These are phyloP conservation scores for Ceyx erithaca DNA, from an alignment of 2,797 vertebrate genomes.

Conservation along the genomic window DNA sequence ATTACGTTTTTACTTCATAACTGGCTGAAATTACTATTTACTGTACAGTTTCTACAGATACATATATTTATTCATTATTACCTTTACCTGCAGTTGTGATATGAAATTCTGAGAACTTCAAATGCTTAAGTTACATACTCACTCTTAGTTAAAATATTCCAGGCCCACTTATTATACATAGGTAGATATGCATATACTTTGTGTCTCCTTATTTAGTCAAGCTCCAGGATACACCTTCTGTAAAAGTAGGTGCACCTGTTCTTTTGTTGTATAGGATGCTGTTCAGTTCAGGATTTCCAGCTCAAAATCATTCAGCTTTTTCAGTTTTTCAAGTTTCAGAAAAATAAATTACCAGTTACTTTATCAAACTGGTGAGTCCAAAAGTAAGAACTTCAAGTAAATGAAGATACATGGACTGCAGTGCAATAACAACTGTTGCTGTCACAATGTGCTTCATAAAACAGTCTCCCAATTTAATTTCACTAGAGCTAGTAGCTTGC, in stretches of 20 bases:
- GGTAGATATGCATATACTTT: not conserved
- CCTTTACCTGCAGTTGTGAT: not conserved
- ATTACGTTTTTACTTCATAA: not conserved
- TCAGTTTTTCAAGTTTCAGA: not conserved
- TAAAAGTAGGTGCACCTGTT: not conserved
- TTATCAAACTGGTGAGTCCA: not conserved
- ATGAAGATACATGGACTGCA: not conserved
- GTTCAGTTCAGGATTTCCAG: not conserved
- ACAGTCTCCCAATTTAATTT: not conserved
- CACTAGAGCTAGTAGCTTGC: not conserved
- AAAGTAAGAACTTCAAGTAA: not conserved
- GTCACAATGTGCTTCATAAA: not conserved
- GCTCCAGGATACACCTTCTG: not conserved
- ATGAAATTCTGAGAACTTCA: fast-evolving
- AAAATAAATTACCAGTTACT: not conserved
- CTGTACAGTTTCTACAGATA: not conserved
- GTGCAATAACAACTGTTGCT: not conserved
- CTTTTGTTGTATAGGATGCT: not conserved
- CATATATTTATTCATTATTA: not conserved
- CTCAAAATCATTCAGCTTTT: not conserved
- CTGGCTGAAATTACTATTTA: not conserved
- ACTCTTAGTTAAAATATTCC: not conserved
- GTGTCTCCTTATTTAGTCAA: not conserved
- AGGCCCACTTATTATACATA: not conserved
- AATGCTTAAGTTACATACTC: not conserved